Base-by-base conservation (phyloP, 2,113 vertebrate genomes). In the Eira barbara region DNA sequence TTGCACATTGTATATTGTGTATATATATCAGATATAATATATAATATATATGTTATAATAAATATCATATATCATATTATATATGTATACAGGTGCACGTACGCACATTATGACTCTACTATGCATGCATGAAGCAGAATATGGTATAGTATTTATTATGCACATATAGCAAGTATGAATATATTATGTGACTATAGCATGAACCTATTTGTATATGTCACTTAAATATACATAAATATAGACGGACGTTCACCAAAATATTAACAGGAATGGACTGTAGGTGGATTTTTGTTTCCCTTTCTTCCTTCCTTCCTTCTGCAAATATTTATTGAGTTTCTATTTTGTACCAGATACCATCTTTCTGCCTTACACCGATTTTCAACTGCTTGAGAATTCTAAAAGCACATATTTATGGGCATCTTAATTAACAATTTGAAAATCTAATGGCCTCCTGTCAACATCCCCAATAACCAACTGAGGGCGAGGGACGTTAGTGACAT, bases 321-420 rank as follows among this genome's bases (percentile, higher is more conserved):
- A 57, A 55, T 63, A 82, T 83, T 89, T 65, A 93, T 14, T 27
- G 47, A 69, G 52, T 52, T 79, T 65, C 91, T 76, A 17, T 36
- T 95, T 55, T 59, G 45, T 31, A 59, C 25, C 78, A 63, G 18
- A 91, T 20, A 34, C 31, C 76, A 21, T 57, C 74, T 74, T 93
- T 69, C 57, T 84, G 87, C 85, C 84, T 86, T 20, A 9, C 13
- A 8, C 25, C 47, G 65, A 49, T 85, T 71, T 86, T 52, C 29
- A 84, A 91, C 67, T 67, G 81, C 82, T 78, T n/a, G n/a, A 57
- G 52, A 82, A 61, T 65, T 84, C 76, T 92, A 61, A 39, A 84
- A 81, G 17, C 42, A 52, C 34, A 80, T 39, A 17, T 42, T 80
- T 55, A 57, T n/a, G 61, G 88, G 73, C 39, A 57, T 34, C 80